Base-by-base conservation (phyloP, 2,888 invertebrate species). In the Lysandra coridon region DNA sequence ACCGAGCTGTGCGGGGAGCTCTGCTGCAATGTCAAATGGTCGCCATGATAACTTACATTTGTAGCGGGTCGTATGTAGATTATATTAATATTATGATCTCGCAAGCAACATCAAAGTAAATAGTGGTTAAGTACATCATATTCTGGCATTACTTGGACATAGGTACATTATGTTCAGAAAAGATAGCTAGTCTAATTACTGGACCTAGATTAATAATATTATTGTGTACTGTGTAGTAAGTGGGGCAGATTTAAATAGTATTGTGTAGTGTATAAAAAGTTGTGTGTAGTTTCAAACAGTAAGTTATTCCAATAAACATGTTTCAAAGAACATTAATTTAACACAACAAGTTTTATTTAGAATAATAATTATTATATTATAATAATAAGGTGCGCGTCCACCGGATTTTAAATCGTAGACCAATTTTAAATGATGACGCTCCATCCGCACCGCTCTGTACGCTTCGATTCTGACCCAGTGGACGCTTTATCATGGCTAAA, bases 1-100 rank as follows among this genome's bases (percentile, higher is more conserved):
- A 93, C 94, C 83, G 95, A 94, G 81, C 93, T 94, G 91, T 93
- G 94, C 1, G 94, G 93, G 69, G 94, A 94, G 83, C 94, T 92
- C 95, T 95, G 91, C 49, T 44, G 64, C 64, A 64, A 64, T 30
- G 1, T 64, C 23, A 30, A 30, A 30, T 23, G 64, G 30, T 30
- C 64, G 10, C 10, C 7, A 30, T 64, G 64, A 64, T 30, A 7
- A 64, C 64, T 64, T 23, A 10, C 30, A 3, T 30, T 23, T n/a
- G 62, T 7, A 23, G n/a, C 62, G 0, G 62, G 10, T 64, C 30
- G 64, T 30, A 30, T 4, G 12, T 12, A 10, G 10, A 12, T 64
- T 2, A 30, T 30, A 62, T 23, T 17, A 23, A 10, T 23, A 62
- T 23, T 23, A 23, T 7, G 5, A 30, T 64, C 23, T 23, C 23